Base-by-base conservation (phyloP, 2,113 vertebrate genomes). In the Corynorhinus townsendii region DNA sequence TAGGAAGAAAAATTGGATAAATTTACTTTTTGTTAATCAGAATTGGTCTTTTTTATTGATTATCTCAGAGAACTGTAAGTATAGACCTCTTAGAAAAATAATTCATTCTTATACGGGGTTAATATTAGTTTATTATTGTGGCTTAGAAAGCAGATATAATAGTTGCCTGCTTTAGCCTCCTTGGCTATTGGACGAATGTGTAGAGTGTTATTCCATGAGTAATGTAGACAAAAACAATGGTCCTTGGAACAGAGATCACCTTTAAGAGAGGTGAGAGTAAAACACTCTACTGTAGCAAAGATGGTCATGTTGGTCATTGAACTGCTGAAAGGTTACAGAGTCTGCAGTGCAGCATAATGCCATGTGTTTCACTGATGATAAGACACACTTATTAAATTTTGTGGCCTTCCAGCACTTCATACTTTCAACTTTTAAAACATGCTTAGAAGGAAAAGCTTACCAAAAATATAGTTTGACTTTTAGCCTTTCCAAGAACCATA, bases 361-460 rank as follows among this genome's bases (percentile, higher is more conserved):
- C 26, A 3, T 5, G 82, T 16, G 4, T 33, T 66, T 80, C 47
- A 3, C 7, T 83, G 76, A 24, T 38, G 95, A 64, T 28, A 52
- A 17, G 92, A 83, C 30, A 77, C 43, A 43, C 17, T 5, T 52
- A 71, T 43, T 24, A 4, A 59, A 26, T 54, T 86, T 94, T 68
- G 33, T 91, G n/a, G 85, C 81, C 97, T 91, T 97, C 52, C 86
- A 94, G 76, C 49, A 92, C 92, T 96, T 94, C 72, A 47, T 95
- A 40, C 92, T 97, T 89, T 64, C 76, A 96, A 80, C 90, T 95
- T 96, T 90, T 84, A 94, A 92, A 96, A 93, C 16, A 64, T 96
- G 73, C 89, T 94, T 71, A 47, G n/a, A 89, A 90, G 28, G 93
- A 94, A 96, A 93, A 85, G 68, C 62, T 88, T 75, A 92, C 84